Base-by-base conservation (phyloP, 2,797 vertebrate genomes). In the Falco rusticolus region DNA sequence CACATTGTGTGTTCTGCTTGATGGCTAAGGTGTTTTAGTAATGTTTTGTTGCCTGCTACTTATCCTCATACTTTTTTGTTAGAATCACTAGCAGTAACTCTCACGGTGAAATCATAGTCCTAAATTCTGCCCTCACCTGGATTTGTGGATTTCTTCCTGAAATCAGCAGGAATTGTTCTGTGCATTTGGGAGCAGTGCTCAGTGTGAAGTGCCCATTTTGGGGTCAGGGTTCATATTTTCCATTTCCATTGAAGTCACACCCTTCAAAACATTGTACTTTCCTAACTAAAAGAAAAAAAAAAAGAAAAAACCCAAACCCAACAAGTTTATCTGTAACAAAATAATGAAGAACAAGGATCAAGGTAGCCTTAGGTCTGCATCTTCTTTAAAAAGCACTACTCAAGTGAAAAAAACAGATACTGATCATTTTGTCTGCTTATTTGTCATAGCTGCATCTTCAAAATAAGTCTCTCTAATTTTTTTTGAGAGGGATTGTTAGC, bases 301-400 rank as follows among this genome's bases (percentile, higher is more conserved):
- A 2, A 6, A 11, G 2, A 16, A 7, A 3, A 2, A 29, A 11
- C 10, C 3, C 8, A 37, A 65, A 47, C 3, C 0, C 6, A 65
- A 41, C 1, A 54, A 69, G 7, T 41, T 61, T 43, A 45, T 33
- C 8, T 43, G 7, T 24, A 56, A 65, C 47, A 69, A 93, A 79
- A 78, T 22, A 84, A 48, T 22, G 16, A 75, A 14, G 39, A 83
- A 25, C 20, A 79, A 74, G 31, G 24, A 31, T 48, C 31, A 48
- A 61, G 28, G 18, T 13, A n/a, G 7, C 5, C 7, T 57, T 56
- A 61, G 18, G 5, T 60, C 33, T 65, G 17, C 9, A 31, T 21
- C 31, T 76, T 60, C 24, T 71, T 76, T 51, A 56, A 33, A 90
- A n/a, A 64, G 6, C 13, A 13, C 22, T 69, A 18, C 16, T 71